Conservation (phyloP, 2,888 invertebrate species). For the Cephus runcator region DNA sequence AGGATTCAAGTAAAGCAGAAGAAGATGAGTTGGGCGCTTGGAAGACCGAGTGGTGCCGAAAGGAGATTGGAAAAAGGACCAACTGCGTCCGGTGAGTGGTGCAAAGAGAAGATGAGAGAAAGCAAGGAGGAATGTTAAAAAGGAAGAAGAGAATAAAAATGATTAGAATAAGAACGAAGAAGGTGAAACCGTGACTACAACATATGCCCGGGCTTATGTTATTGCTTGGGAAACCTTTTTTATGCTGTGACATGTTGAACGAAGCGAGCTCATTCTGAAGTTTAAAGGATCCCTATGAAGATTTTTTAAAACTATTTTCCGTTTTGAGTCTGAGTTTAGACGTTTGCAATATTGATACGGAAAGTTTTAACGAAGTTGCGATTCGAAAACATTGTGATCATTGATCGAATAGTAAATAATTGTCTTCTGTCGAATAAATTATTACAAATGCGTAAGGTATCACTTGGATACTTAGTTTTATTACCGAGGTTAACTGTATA, state of each 20-base stretch:
- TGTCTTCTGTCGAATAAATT: too few relatives aligned
- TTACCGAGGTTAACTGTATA: too few relatives aligned
- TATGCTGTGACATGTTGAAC: not conserved
- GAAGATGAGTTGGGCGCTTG: not conserved
- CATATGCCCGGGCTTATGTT: not conserved
- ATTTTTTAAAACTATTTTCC: too few relatives aligned
- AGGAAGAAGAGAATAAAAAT: not conserved
- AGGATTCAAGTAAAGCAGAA: not conserved
- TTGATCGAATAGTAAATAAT: too few relatives aligned
- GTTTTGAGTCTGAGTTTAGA: too few relatives aligned
- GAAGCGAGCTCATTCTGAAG: not conserved
- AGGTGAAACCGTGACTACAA: not conserved
- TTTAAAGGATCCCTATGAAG: not conserved
- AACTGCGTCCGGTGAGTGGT: not conserved
- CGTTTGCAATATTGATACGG: too few relatives aligned
- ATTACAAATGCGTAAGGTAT: too few relatives aligned
- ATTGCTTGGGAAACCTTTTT: not conserved
- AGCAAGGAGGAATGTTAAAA: not conserved
- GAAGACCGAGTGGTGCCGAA: not conserved
- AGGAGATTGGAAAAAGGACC: not conserved
- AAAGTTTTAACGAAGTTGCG: too few relatives aligned
- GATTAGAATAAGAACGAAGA: not conserved
- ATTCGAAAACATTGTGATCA: too few relatives aligned
- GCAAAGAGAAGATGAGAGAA: not conserved
- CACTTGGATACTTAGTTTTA: too few relatives aligned